Percentiles rank a stretch among this genome's conserved stretches.
These are phyloP conservation scores for Platyrinchus mystaceus DNA, from an alignment of 2,797 vertebrate species.

Conservation along the genomic window DNA sequence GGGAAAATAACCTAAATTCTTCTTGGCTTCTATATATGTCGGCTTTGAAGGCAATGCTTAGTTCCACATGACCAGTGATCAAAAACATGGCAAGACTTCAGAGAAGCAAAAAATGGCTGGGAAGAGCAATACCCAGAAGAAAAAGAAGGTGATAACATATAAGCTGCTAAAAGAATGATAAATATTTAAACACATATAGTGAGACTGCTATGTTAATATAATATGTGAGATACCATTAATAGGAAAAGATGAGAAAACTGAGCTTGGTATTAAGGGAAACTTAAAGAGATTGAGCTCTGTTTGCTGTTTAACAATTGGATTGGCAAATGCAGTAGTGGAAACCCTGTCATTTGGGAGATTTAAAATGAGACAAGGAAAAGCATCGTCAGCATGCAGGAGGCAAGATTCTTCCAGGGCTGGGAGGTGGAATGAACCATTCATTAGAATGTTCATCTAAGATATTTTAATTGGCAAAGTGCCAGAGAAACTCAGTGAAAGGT, in stretches of 20 bases:
- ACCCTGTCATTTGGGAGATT: not conserved
- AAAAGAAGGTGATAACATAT: not conserved
- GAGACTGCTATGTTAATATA: not conserved
- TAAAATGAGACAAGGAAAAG: not conserved
- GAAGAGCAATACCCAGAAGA: not conserved
- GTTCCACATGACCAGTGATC: not conserved
- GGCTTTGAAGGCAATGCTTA: not conserved
- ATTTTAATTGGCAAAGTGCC: not conserved
- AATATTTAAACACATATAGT: not conserved
- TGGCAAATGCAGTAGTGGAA: not conserved
- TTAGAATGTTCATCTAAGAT: not conserved
- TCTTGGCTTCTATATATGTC: not conserved
- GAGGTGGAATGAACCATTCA: not conserved
- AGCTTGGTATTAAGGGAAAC: not conserved
- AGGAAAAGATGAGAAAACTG: not conserved
- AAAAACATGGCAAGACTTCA: constrained; percentile 38
- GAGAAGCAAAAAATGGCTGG: not conserved
- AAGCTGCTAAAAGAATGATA: not conserved
- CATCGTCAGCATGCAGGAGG: not conserved
- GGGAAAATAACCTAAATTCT: constrained; percentile 8
- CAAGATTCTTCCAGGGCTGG: not conserved
- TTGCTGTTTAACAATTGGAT: not conserved
- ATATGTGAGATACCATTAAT: not conserved
- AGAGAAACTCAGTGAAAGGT: not conserved
- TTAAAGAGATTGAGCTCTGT: not conserved